Evolutionary conservation across 1,140 invertebrate species (phyloP), one percentile per base, ranked within the genome.

Genomic region (Danaus plexippus): DNA sequence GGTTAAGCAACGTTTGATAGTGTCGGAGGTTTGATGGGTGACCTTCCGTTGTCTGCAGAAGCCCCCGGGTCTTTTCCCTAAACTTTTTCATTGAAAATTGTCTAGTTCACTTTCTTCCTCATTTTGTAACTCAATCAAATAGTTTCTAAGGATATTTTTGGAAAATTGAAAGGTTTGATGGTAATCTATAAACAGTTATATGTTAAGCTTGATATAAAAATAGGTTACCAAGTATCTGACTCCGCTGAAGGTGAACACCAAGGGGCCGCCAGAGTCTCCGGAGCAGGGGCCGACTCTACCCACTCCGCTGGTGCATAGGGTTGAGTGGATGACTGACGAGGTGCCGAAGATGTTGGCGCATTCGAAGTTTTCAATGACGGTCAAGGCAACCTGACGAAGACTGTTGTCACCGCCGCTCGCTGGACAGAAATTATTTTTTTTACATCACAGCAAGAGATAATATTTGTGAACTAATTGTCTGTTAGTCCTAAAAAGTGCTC

Each of bases 231-330:
- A 46, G 1, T 49, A 52, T 50, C 42, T 54, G 2, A 43, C 42
- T 9, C 54, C 54, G 11, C 47, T 50, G 44, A 47, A 44, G 32
- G 46, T 45, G 43, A 46, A 32, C 9, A 42, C 56, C 4, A 73
- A 53, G 1, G 73, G 73, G 9, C 73, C 71, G 11, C 73, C 73
- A 8, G 73, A 71, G 63, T 76, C 73, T 0, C 73, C 73, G 0
- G 53, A 48, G 51, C 73, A 75, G 11, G 63, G 65, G 15, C 66
- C 60, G 10, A 52, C 47, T 0, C 70, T 64, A 1, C 59, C 60
- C 1, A 57, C 22, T 2, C 65, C 66, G 43, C 64, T 66, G 8
- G 63, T 66, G 52, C 73, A 75, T 1, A 75, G 47, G 0, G 56
- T 66, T 3, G 62, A 66, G 4, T 10, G 41, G 5, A 63, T 49